A percentile compares a stretch with the other conserved stretches of the same genome.
These are phyloP conservation scores for Campoletis sonorensis DNA, from an alignment of 1,140 invertebrate species.

Conservation along the genomic window DNA sequence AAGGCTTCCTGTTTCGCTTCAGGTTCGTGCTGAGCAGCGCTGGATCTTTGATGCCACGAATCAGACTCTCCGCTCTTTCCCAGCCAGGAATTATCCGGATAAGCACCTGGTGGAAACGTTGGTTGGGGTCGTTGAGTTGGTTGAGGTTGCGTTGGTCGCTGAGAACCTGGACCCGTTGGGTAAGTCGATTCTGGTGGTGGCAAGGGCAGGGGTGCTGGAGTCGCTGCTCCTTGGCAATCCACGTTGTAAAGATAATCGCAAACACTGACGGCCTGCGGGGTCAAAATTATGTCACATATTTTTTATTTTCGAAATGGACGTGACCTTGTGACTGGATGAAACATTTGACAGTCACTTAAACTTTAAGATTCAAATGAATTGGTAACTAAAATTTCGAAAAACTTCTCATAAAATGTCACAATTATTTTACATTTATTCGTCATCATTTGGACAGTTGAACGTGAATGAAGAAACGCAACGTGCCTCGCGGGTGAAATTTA, in stretches of 20 bases:
- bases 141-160: constrained; percentile 28
- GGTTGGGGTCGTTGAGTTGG: constrained; percentile 43
- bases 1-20: constrained; percentile 41
- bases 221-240: constrained; percentile 75
- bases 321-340: neutral
- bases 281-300: neutral
- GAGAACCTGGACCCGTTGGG: constrained; percentile 17
- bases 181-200: constrained; percentile 14
- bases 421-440: neutral
- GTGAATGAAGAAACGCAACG: neutral
- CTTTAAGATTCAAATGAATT: no score
- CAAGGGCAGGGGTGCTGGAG: constrained; percentile 57
- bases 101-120: constrained; percentile 45
- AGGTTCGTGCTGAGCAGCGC: constrained; percentile 39
- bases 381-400: no score
- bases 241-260: constrained; percentile 80
- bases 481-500: neutral
- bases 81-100: constrained; percentile 47
- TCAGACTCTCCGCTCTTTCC: constrained; percentile 48
- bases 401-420: neutral
- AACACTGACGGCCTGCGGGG: constrained; percentile 77
- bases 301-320: neutral
- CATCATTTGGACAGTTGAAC: neutral
- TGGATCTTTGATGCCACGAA: constrained; percentile 51
- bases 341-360: neutral